phyloP scores from a whole-genome alignment of 2,797 vertebrate species.

The Chiroxiphia lanceolata region DNA sequence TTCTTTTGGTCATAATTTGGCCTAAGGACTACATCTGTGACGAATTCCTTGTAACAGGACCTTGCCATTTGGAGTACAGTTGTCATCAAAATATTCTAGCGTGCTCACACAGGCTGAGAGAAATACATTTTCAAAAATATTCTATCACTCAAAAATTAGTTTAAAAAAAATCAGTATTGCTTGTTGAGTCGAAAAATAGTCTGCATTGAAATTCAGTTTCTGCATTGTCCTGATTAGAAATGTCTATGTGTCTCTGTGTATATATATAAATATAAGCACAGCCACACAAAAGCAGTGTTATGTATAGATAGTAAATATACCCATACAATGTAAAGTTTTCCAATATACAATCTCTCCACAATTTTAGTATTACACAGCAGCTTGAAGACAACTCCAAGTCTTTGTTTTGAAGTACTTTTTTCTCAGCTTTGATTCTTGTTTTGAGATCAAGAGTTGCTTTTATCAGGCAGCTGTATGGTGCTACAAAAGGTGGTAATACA shows the following conservation, averaged over 20 bases:
- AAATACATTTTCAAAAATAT: background rate
- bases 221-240: background rate
- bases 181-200: background rate
- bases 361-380: background rate
- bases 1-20: slow-evolving; percentile 43
- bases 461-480: background rate
- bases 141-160: slow-evolving; percentile 30
- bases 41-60: slow-evolving; percentile 41
- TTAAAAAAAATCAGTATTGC: background rate
- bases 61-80: slow-evolving; percentile 51
- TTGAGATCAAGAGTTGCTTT: background rate
- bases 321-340: background rate
- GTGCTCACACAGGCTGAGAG: background rate
- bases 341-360: background rate
- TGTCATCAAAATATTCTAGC: slow-evolving; percentile 56
- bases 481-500: background rate
- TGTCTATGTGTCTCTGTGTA: background rate
- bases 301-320: background rate
- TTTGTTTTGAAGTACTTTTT: background rate
- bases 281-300: background rate
- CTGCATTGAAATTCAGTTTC: background rate
- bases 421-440: background rate
- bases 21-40: slow-evolving; percentile 52
- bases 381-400: background rate
- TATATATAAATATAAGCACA: background rate